Evolutionary conservation across 1,140 invertebrate genomes (phyloP), one percentile per base, ranked within the genome.

Genomic region (Paraescarpia echinospica): DNA sequence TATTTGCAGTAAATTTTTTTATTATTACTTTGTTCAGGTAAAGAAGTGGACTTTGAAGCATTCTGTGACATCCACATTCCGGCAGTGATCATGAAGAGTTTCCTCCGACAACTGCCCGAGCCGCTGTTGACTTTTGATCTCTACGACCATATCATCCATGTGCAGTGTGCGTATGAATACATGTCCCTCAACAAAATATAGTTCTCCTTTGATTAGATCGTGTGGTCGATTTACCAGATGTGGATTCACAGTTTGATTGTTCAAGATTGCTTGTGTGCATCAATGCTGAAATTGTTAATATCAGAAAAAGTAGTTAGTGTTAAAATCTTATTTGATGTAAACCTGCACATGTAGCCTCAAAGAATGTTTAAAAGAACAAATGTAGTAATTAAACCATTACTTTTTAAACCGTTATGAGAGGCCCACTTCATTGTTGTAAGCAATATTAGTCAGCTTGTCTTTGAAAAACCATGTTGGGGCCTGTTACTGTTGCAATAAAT

Each of bases 41-140:
- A 94, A 91, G 34, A 92, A 33, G 97, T 99, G 33, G 97, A 98
- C 94, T 98, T 99, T 95, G 96, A 97, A 92, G 93, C 95, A n/a
- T 95, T 95, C 92, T 97, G 97, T 93, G 97, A 98, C 96, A 97
- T 98, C 2, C 98, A 99, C 96, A 97, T 98, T 93, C 98, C 99
- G 34, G 99, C 99, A 12, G 98, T 99, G 51, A 97, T 99, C 93
- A 96, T 99, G 33, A 99, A 99, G 96, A 98, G 98, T 92, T 99
- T 99, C 96, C 97, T 99, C 0, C 96, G 99, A 48, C 98, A 99
- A 95, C 96, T 99, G 89, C 97, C 98, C 93, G 99, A 99, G 95
- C 99, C 99, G 0, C 96, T 99, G 6, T 97, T 99, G 95, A 99
- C 99, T 0, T 99, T 98, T 96, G 98, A 99, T 93, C 96, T 99